Evolutionary conservation across 1,140 invertebrate genomes (phyloP).

Genomic region (Drosophila ercepeae): DNA sequence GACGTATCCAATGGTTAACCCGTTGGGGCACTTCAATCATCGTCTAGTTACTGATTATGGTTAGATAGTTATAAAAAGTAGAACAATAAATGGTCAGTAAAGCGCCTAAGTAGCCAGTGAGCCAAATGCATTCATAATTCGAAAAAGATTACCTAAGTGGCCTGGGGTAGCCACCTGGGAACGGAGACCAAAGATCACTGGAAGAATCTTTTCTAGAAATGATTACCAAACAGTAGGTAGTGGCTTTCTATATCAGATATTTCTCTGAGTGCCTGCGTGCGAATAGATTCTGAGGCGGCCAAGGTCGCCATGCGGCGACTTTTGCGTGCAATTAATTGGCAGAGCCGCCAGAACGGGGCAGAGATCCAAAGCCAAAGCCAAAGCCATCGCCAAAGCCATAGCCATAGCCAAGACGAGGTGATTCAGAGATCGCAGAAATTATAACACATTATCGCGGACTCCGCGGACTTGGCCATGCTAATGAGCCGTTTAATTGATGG

Average conservation of each 20-base stretch:
- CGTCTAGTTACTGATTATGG: background rate
- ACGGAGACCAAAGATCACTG: conserved; percentile 12
- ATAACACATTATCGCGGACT: conserved; percentile 61
- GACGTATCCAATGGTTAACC: conserved; percentile 5
- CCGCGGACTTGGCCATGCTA: conserved; percentile 51
- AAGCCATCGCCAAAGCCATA: background rate
- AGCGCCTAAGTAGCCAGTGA: background rate
- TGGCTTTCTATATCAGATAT: background rate
- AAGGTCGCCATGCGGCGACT: conserved; percentile 50
- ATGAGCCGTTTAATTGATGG: conserved; percentile 33
- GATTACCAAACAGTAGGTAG: no score
- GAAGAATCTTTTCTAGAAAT: no score
- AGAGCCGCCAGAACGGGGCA: background rate
- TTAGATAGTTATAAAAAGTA: background rate
- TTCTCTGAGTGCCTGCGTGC: background rate
- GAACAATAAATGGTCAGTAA: background rate
- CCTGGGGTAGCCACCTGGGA: background rate
- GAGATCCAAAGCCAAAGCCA: background rate
- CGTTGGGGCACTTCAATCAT: background rate
- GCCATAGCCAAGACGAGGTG: background rate
- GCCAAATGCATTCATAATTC: background rate
- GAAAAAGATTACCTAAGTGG: background rate
- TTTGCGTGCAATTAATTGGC: conserved; percentile 74
- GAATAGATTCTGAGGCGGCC: conserved; percentile 41
- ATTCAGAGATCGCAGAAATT: conserved; percentile 37